phyloP scores from a whole-genome alignment of 1,140 invertebrate genomes.

The Cryptotermes secundus region DNA sequence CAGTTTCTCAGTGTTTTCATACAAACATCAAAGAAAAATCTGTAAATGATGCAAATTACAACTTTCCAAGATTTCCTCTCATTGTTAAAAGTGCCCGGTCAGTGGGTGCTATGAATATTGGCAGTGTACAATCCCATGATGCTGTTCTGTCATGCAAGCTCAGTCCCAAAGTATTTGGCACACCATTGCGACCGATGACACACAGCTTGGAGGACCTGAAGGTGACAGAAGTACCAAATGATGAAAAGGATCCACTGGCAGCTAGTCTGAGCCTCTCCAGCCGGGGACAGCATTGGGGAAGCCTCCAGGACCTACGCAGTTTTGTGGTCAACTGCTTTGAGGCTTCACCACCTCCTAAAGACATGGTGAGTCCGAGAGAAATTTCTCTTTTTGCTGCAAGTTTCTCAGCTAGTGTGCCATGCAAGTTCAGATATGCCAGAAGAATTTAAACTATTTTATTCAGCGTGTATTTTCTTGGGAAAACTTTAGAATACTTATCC shows the following conservation, averaged over 20 bases:
- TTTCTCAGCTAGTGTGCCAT: too few relatives aligned
- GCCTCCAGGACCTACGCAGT: constrained; percentile 58
- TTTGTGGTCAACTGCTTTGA: constrained; percentile 40
- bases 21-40: constrained; percentile 10
- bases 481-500: too few relatives aligned
- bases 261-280: constrained; percentile 38
- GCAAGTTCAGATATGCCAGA: too few relatives aligned
- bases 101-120: constrained; percentile 29
- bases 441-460: too few relatives aligned
- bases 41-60: constrained; percentile 6
- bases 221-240: constrained; percentile 42
- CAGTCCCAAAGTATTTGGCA: constrained; percentile 59
- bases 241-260: constrained; percentile 33
- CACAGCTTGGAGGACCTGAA: constrained; percentile 61
- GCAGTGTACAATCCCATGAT: constrained; percentile 32
- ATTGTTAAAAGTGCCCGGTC: constrained; percentile 27
- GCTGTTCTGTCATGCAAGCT: constrained; percentile 34
- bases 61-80: constrained; percentile 9
- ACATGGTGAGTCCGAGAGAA: constrained; percentile 26
- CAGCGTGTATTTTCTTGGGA: too few relatives aligned
- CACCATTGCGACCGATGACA: constrained; percentile 36
- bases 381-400: not conserved
- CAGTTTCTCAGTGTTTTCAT: not conserved
- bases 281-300: constrained; percentile 55
- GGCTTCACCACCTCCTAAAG: constrained; percentile 23